Conservation (phyloP, 2,113 vertebrate species). For the Syngnathoides biaculeatus region DNA sequence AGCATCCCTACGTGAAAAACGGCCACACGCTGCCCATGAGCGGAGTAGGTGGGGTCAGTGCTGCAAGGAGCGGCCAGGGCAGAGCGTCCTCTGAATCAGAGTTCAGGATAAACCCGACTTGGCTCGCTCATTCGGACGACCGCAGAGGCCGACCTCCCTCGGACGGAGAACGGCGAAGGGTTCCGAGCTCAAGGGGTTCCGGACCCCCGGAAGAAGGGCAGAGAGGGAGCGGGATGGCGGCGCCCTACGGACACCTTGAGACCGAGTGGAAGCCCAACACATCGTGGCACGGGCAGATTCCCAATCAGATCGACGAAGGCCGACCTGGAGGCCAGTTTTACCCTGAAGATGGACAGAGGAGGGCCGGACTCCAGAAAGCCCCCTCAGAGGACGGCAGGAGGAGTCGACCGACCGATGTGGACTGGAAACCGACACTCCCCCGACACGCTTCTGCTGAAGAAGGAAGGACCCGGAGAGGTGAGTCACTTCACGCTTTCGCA, state of each 20-base stretch:
- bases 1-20: conserved; percentile 82
- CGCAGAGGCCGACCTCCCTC: conserved; percentile 65
- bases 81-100: conserved; percentile 71
- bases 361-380: conserved; percentile 72
- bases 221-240: conserved; percentile 54
- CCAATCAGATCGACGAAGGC: conserved; percentile 51
- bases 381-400: conserved; percentile 73
- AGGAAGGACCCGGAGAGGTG: conserved; percentile 73
- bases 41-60: conserved; percentile 32
- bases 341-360: conserved; percentile 64
- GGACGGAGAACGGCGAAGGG: conserved; percentile 54
- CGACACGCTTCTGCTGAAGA: conserved; percentile 79
- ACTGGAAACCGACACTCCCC: conserved; percentile 74
- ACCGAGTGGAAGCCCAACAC: conserved; percentile 62
- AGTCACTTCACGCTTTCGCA: conserved; percentile 12
- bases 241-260: conserved; percentile 48
- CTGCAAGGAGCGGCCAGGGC: conserved; percentile 55
- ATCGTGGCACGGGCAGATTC: conserved; percentile 64
- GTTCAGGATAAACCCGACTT: conserved; percentile 71
- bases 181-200: conserved; percentile 30
- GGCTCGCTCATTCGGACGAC: conserved; percentile 72
- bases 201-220: conserved; percentile 56
- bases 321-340: conserved; percentile 60
- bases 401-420: conserved; percentile 67
- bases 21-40: conserved; percentile 83